phyloP scores from a whole-genome alignment of 2,888 invertebrate species.

The Theodoxus fluviatilis region DNA sequence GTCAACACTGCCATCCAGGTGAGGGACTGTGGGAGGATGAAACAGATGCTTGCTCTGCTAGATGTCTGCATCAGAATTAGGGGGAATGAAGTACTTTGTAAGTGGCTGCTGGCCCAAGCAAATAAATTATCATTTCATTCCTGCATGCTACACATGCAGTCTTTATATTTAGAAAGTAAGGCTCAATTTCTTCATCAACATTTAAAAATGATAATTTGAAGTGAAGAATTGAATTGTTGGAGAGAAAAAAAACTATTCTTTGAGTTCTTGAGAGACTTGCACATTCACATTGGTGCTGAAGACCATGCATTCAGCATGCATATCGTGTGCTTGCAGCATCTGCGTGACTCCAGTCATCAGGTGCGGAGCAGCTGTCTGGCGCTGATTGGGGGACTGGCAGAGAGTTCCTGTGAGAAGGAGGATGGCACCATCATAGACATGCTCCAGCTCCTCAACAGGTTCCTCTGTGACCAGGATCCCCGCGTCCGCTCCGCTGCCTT shows the following conservation, averaged over 20 bases:
- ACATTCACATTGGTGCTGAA: neutral
- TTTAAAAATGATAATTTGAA: no score
- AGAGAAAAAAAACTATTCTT: neutral
- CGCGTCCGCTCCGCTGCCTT: slow-evolving; percentile 89
- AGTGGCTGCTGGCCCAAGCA: no score
- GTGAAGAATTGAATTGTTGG: no score
- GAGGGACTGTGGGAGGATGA: neutral
- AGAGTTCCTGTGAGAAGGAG: slow-evolving; percentile 42
- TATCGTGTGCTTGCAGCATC: slow-evolving; percentile 44
- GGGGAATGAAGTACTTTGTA: no score
- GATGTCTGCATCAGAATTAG: no score
- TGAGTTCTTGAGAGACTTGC: neutral
- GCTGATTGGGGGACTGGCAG: slow-evolving; percentile 74
- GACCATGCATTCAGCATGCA: neutral
- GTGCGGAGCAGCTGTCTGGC: slow-evolving; percentile 82
- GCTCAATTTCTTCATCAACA: no score
- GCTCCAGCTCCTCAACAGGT: slow-evolving; percentile 78
- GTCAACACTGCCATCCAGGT: slow-evolving; percentile 31
- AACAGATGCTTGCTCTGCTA: neutral
- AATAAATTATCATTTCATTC: no score
- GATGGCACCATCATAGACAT: slow-evolving; percentile 70
- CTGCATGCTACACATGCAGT: no score
- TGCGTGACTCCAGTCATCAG: slow-evolving; percentile 70
- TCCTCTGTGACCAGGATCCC: slow-evolving; percentile 86
- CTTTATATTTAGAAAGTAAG: no score